A percentile compares a stretch with the other conserved stretches of the same genome.
Conservation (phyloP, 2,797 vertebrate genomes). For the Paramormyrops hopkinsi region DNA sequence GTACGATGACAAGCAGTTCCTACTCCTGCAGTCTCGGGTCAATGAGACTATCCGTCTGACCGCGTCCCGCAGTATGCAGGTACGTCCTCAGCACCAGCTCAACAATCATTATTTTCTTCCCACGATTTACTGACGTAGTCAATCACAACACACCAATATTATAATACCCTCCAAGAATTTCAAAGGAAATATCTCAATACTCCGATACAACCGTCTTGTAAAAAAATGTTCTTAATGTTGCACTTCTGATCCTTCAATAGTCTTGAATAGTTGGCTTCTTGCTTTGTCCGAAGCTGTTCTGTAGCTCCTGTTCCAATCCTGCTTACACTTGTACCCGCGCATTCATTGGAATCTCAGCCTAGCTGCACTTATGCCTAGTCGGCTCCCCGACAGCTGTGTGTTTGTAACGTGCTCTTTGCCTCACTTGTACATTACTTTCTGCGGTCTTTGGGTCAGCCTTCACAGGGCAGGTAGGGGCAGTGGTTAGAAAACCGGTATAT, state of each 20-base stretch:
- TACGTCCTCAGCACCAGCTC: not conserved
- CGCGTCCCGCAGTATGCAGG: not conserved
- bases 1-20: constrained; percentile 33
- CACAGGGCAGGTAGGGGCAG: not conserved
- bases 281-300: not conserved
- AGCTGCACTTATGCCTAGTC: not conserved
- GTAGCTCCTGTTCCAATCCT: not conserved
- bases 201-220: not conserved
- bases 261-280: not conserved
- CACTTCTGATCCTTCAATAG: not conserved
- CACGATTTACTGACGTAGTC: not conserved
- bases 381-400: not conserved
- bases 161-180: not conserved
- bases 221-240: not conserved
- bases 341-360: not conserved
- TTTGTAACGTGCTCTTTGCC: not conserved
- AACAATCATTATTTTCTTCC: not conserved
- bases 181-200: not conserved
- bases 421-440: not conserved
- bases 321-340: not conserved
- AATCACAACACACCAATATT: not conserved
- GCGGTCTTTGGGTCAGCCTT: not conserved
- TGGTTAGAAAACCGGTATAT: not conserved
- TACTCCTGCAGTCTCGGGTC: constrained; percentile 23
- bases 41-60: not conserved